Conservation (phyloP, 2,113 vertebrate species). For the Chaenogobius annularis region DNA sequence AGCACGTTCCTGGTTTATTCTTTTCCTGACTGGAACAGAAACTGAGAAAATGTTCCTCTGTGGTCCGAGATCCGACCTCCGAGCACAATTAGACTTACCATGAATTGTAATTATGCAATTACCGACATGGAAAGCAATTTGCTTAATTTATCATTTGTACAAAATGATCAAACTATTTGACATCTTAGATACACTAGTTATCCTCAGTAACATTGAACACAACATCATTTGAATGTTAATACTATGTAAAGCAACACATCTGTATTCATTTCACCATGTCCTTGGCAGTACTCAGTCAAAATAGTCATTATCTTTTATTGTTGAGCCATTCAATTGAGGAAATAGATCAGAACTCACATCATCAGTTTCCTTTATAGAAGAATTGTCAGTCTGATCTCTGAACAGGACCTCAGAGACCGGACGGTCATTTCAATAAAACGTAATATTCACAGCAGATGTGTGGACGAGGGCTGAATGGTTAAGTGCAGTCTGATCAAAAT, state of each 20-base stretch:
- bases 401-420: neutral
- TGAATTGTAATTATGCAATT: too few relatives aligned
- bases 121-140: too few relatives aligned
- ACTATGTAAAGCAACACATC: neutral
- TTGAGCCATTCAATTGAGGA: constrained; percentile 11
- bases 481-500: neutral
- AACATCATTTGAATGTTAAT: too few relatives aligned
- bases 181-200: too few relatives aligned
- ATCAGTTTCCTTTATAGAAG: neutral
- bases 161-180: too few relatives aligned
- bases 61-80: too few relatives aligned
- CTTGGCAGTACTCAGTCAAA: neutral
- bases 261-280: neutral
- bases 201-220: too few relatives aligned
- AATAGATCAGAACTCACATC: neutral
- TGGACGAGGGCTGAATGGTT: neutral
- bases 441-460: neutral
- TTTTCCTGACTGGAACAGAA: too few relatives aligned
- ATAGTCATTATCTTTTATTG: constrained; percentile 5
- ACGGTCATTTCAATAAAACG: neutral
- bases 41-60: too few relatives aligned
- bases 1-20: too few relatives aligned
- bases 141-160: too few relatives aligned
- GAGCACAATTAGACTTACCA: too few relatives aligned
- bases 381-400: neutral